phyloP scores from a whole-genome alignment of 1,140 invertebrate genomes.

The Odontomachus brunneus region DNA sequence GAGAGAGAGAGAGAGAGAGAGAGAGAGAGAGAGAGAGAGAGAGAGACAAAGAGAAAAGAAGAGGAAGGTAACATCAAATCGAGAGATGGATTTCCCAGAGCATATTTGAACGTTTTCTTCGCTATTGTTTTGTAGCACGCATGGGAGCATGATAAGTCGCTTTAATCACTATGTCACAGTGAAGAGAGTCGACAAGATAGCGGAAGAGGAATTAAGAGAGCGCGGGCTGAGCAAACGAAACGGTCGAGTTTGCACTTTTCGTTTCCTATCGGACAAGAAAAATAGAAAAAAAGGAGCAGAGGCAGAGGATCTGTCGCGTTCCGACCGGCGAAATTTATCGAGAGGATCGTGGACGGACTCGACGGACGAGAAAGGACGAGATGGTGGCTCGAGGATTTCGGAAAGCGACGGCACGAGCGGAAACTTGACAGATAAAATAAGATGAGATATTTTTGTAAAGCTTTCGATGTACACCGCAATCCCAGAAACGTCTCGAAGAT shows the following conservation, averaged over 20 bases:
- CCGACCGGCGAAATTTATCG: background rate
- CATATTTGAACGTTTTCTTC: conserved; percentile 53
- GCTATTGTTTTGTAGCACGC: conserved; percentile 54
- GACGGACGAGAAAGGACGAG: conserved; percentile 16
- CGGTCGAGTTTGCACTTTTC: conserved; percentile 10
- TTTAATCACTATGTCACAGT: conserved; percentile 19
- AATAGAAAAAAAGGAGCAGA: conserved; percentile 37
- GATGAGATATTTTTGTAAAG: conserved; percentile 84
- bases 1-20: no score
- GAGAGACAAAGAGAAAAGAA: background rate
- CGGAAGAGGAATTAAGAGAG: background rate
- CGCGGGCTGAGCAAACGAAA: background rate
- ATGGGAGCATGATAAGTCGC: conserved; percentile 17
- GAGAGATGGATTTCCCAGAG: conserved; percentile 49
- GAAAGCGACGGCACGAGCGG: background rate
- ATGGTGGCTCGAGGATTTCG: conserved; percentile 29
- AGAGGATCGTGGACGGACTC: conserved; percentile 5
- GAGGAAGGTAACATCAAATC: background rate
- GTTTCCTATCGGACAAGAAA: conserved; percentile 33
- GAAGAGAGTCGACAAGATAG: background rate
- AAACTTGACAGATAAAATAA: conserved; percentile 76
- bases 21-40: background rate
- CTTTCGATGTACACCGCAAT: conserved; percentile 81
- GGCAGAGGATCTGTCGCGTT: conserved; percentile 51
- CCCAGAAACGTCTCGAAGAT: conserved; percentile 79